These are phyloP conservation scores for Chirona hameri DNA, from an alignment of 2,888 invertebrate genomes.

Conservation along the genomic window DNA sequence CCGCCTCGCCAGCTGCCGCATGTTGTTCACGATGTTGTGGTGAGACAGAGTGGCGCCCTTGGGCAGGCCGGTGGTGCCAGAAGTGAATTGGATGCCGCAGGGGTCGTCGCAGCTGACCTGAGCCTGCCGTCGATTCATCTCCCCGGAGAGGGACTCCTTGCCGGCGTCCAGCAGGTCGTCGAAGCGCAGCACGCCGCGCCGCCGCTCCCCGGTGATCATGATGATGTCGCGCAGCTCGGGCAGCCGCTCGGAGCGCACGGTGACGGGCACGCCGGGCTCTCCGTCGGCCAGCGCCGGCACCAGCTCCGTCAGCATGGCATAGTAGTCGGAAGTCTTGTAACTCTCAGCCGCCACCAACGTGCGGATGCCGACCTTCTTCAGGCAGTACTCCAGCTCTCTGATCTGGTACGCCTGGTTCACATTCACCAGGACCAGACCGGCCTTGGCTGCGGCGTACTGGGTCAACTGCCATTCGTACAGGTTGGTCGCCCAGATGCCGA, in stretches of 20 bases:
- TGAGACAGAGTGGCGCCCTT: conserved; percentile 72
- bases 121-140: conserved; percentile 46
- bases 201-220: conserved; percentile 45
- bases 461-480: conserved; percentile 68
- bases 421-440: conserved; percentile 65
- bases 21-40: conserved; percentile 45
- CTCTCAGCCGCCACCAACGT: conserved; percentile 61
- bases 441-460: conserved; percentile 65
- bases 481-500: conserved; percentile 80
- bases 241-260: conserved; percentile 51
- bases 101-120: conserved; percentile 62
- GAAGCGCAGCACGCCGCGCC: conserved; percentile 49
- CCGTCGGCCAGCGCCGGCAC: conserved; percentile 57
- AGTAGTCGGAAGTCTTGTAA: conserved; percentile 60
- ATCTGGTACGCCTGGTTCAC: conserved; percentile 71
- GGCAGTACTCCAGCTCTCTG: conserved; percentile 65
- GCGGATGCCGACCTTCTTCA: conserved; percentile 66
- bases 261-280: conserved; percentile 48
- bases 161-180: conserved; percentile 51
- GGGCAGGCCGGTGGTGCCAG: conserved; percentile 56
- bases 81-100: conserved; percentile 77
- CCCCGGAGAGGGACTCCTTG: conserved; percentile 44
- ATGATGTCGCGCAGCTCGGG: conserved; percentile 51
- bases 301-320: conserved; percentile 57
- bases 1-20: no score